Percentiles rank a stretch among this genome's conserved stretches.
phyloP scores from a whole-genome alignment of 2,113 vertebrate species.

The Heliornis fulica region DNA sequence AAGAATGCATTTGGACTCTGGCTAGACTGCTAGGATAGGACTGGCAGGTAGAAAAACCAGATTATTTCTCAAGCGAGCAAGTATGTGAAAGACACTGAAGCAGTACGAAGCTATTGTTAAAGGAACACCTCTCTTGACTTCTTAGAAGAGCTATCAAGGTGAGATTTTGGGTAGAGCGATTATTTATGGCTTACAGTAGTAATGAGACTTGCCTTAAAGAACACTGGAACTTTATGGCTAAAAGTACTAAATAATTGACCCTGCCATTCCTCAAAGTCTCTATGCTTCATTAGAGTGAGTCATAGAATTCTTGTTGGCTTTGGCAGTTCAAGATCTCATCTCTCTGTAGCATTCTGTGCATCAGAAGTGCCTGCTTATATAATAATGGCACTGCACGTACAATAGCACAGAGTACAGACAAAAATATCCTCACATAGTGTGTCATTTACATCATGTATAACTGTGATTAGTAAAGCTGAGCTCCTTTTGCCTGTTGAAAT shows the following conservation, averaged over 20 bases:
- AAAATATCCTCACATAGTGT: neutral
- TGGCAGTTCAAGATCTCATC: neutral
- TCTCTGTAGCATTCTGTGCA: neutral
- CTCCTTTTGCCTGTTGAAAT: neutral
- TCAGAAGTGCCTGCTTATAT: neutral
- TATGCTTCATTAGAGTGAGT: neutral
- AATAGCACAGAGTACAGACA: neutral
- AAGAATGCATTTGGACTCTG: constrained; percentile 13
- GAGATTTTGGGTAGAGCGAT: neutral
- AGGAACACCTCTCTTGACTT: neutral
- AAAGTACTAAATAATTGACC: neutral
- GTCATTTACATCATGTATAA: accelerated
- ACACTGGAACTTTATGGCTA: neutral
- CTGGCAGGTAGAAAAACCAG: neutral
- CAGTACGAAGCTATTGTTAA: neutral
- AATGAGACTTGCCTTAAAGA: neutral
- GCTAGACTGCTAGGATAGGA: neutral
- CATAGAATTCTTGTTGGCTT: neutral
- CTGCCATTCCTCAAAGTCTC: neutral
- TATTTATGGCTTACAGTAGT: neutral
- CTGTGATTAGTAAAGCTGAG: neutral
- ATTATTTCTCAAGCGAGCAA: neutral
- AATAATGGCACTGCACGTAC: neutral
- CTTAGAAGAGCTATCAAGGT: neutral
- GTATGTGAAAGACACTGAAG: neutral